Evolutionary conservation across 2,113 vertebrate genomes (phyloP), one percentile per base, ranked within the genome.

Genomic region (Phaetusa simplex): DNA sequence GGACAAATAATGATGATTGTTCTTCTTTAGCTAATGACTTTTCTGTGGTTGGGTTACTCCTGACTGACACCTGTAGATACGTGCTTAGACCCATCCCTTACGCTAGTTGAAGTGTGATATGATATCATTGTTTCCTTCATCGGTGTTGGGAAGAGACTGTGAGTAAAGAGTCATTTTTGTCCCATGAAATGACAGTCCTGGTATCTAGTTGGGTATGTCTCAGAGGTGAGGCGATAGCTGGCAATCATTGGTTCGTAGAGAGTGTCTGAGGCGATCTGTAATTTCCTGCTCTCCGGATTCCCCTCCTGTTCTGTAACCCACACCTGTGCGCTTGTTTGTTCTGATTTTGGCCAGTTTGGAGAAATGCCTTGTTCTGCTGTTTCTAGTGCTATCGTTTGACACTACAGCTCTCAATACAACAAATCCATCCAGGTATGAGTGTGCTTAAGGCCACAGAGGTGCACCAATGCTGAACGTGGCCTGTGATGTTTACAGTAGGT

Each of bases 231-330:
- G 61, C 4, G 8, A 62, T 90, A 53, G 74, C 77, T 94, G 89
- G 87, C 91, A 86, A 14, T 55, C 40, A 2, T 34, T 23, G 65
- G 29, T 38, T 38, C 61, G 47, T 26, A n/a, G 55, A n/a, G 84
- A 91, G 88, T 82, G 64, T 81, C 84, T 89, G 82, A 87, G 88
- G n/a, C 38, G 58, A 20, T 34, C 50, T 4, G 8, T 71, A 38
- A 92, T 93, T 95, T 96, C 94, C 94, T 92, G 67, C 86, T 79
- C 34, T 74, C 81, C 69, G 43, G 38, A 61, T 73, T 65, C 71
- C 64, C 36, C 80, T 90, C 36, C 62, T 4, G 45, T 95, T 81
- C 79, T 74, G 43, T 64, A 77, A 50, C 58, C 69, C 82, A 42
- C 58, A 34, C 69, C 82, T 14, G 1, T 13, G 15, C 1, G 4